Percentiles rank a stretch among this genome's conserved stretches.
Evolutionary conservation across 2,797 vertebrate genomes (phyloP).

Genomic region (Eulemur coronatus): DNA sequence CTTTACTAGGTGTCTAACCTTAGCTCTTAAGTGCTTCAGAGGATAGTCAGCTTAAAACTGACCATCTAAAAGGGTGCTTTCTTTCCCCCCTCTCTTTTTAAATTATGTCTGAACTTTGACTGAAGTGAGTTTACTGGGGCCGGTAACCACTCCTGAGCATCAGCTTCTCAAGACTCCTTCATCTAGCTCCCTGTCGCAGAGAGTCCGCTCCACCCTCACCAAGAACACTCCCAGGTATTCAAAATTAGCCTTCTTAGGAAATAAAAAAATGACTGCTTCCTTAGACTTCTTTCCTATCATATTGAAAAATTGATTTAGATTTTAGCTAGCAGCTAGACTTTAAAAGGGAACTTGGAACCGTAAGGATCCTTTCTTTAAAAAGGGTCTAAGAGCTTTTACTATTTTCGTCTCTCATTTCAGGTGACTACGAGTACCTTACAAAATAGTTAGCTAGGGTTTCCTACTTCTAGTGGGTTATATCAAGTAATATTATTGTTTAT

Average conservation of each 20-base stretch:
- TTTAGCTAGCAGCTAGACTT: background rate
- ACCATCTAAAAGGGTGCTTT: background rate
- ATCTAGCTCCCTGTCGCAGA: slow-evolving; percentile 95
- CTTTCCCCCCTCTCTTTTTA: background rate
- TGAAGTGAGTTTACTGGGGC: slow-evolving; percentile 95
- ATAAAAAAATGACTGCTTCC: background rate
- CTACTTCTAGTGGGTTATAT: background rate
- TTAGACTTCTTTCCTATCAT: background rate
- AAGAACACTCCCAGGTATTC: slow-evolving; percentile 93
- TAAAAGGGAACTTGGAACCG: background rate
- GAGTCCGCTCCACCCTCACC: slow-evolving; percentile 91
- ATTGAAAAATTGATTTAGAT: background rate
- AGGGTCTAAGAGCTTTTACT: background rate
- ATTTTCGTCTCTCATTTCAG: background rate
- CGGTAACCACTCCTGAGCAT: slow-evolving; percentile 96
- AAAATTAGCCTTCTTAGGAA: background rate
- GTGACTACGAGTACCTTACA: background rate
- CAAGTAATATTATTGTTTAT: slow-evolving; percentile 6
- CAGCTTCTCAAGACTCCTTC: slow-evolving; percentile 95
- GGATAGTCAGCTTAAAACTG: background rate
- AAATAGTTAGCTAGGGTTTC: background rate
- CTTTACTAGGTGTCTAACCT: background rate
- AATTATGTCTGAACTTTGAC: slow-evolving; percentile 46
- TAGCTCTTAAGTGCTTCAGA: background rate
- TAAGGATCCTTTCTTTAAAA: background rate